phyloP scores from a whole-genome alignment of 2,888 invertebrate genomes.

The Tinea trinotella region DNA sequence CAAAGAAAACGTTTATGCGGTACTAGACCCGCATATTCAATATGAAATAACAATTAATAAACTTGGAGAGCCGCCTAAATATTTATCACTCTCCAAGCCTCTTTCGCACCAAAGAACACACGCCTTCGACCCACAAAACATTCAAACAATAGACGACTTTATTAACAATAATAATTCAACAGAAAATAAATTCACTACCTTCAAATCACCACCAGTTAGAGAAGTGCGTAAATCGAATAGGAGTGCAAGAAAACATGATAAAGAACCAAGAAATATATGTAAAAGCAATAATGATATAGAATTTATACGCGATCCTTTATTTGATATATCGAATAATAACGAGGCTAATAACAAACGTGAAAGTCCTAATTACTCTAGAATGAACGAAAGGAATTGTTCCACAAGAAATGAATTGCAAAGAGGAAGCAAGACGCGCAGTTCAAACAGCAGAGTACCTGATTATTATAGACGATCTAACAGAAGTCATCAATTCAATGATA shows the following conservation, averaged over 20 bases:
- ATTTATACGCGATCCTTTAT: constrained; percentile 55
- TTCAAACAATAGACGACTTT: constrained; percentile 35
- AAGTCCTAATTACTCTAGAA: constrained; percentile 38
- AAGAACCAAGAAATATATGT: constrained; percentile 37
- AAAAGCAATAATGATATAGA: constrained; percentile 56
- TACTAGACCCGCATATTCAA: constrained; percentile 68
- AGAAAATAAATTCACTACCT: constrained; percentile 44
- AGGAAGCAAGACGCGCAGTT: neutral
- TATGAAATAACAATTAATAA: constrained; percentile 70
- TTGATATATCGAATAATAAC: constrained; percentile 36
- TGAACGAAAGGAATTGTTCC: constrained; percentile 49
- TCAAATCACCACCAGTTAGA: constrained; percentile 44
- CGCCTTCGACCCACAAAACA: constrained; percentile 49
- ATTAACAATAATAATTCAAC: constrained; percentile 44
- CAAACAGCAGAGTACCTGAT: constrained; percentile 16
- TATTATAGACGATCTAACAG: constrained; percentile 21
- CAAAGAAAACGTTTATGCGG: constrained; percentile 72
- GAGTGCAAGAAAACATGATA: constrained; percentile 35
- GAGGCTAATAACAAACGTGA: constrained; percentile 26
- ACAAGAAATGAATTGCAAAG: constrained; percentile 27
- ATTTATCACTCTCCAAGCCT: constrained; percentile 66
- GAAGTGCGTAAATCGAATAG: constrained; percentile 38
- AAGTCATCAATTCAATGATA: constrained; percentile 25
- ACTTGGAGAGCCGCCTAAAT: constrained; percentile 66
- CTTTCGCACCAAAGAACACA: constrained; percentile 66